Evolutionary conservation across 2,888 invertebrate genomes (phyloP), one percentile per base, ranked within the genome.

Genomic region (Campoplex capitator): DNA sequence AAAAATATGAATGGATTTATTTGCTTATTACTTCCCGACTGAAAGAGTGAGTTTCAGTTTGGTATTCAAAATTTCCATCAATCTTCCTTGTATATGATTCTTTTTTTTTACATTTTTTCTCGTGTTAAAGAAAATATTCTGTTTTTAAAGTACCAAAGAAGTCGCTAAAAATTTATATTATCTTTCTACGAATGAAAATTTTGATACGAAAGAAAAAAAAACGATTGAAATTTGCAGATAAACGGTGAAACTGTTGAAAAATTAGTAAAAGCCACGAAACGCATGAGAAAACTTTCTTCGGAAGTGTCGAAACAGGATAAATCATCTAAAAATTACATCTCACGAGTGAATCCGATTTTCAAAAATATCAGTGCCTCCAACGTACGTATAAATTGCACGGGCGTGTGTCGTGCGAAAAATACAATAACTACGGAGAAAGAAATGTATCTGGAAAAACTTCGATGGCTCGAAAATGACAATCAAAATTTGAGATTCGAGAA

Each of bases 401-500:
- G 85, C 0, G 86, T 73, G 4, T 93, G 92, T 58, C 87, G 67
- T 8, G 84, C 89, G 1, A 84, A 88, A 65, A 88, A 81, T 71
- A 65, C 91, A n/a, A 71, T 88, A 13, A 83, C 89, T 1, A 79
- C 88, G 6, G 48, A 58, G 11, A 76, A 85, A 48, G 28, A 84
- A 68, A 45, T 68, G 45, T 56, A 88, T 71, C n/a, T 90, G 3
- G 77, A 81, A 2, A 88, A 88, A 28, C 82, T 92, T 6, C 77
- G 84, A n/a, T 85, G 79, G n/a, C 45, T 88, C 9, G 51, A 85
- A 13, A 42, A 89, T 6, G 23, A 68, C 0, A 85, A 93, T 67
- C 84, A 92, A 80, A 86, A 86, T 83, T 35, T 94, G 18, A 84
- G 84, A 32, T 93, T 94, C 74, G 89, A 92, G 62, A 90, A 90